phyloP scores from a whole-genome alignment of 2,888 invertebrate genomes.

The Amblyteles armatorius region DNA sequence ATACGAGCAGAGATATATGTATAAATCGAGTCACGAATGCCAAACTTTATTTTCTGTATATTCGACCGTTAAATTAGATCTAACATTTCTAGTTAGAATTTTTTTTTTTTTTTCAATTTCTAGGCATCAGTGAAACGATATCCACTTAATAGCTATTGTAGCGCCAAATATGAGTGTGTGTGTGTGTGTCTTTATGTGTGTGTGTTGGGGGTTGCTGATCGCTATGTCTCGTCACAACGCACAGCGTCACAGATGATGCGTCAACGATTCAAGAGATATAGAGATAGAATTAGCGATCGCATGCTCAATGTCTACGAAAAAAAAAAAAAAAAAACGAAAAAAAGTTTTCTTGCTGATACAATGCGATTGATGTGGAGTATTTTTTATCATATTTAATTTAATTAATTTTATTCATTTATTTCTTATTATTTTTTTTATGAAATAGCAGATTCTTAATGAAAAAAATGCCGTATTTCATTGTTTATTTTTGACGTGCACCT shows the following conservation, averaged over 20 bases:
- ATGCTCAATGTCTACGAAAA: conserved; percentile 39
- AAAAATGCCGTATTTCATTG: conserved; percentile 64
- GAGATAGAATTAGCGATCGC: conserved; percentile 29
- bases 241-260: neutral
- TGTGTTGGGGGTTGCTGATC: conserved; percentile 5
- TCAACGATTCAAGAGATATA: conserved; percentile 6
- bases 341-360: conserved; percentile 12
- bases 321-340: conserved; percentile 18
- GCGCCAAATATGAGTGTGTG: conserved; percentile 33
- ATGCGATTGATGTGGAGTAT: conserved; percentile 25
- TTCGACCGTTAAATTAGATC: neutral
- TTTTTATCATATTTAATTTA: neutral
- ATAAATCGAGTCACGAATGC: conserved; percentile 3
- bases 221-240: conserved; percentile 32
- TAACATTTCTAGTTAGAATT: neutral
- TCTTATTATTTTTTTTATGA: conserved; percentile 13
- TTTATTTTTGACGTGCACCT: conserved; percentile 69
- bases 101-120: too few species aligned
- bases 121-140: conserved; percentile 25
- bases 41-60: neutral
- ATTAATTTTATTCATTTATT: conserved; percentile 1
- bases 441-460: conserved; percentile 35
- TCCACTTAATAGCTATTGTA: conserved; percentile 24
- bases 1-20: neutral
- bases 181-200: conserved; percentile 9